Conservation (phyloP, 2,113 vertebrate genomes). For the Pao palembangensis region DNA sequence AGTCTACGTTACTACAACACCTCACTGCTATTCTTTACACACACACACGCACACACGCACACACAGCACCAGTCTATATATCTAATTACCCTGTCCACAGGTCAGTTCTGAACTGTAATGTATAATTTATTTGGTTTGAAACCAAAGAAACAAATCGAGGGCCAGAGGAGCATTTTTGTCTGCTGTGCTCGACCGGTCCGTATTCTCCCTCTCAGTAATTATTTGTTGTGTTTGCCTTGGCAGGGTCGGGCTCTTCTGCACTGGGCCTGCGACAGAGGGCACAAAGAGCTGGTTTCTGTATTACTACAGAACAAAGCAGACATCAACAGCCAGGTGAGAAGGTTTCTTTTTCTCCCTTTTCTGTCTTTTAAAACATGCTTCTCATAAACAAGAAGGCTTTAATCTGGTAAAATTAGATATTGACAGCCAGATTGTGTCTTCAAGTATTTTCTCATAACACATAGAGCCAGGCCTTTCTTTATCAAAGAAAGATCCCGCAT, state of each 20-base stretch:
- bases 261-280: slow-evolving; percentile 95
- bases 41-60: slow-evolving; percentile 6
- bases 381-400: no score
- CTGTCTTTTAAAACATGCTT: not conserved
- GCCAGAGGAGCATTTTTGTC: not conserved
- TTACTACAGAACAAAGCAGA: slow-evolving; percentile 85
- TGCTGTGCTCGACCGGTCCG: not conserved
- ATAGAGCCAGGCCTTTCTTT: no score
- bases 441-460: no score
- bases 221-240: slow-evolving; percentile 22
- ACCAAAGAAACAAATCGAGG: slow-evolving; percentile 41
- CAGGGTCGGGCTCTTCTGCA: slow-evolving; percentile 91
- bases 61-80: slow-evolving; percentile 10
- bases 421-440: no score
- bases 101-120: slow-evolving; percentile 52
- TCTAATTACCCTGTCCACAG: slow-evolving; percentile 41
- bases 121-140: slow-evolving; percentile 57
- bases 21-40: slow-evolving; percentile 11
- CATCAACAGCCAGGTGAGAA: slow-evolving; percentile 90
- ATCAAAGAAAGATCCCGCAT: no score
- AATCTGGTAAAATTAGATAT: no score
- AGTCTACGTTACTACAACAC: slow-evolving; percentile 36
- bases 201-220: not conserved
- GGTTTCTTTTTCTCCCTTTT: not conserved
- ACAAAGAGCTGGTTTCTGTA: slow-evolving; percentile 89